Base-by-base conservation (phyloP, 92 coral and sea anemone species). In the Umimayanthus chanpuru region DNA sequence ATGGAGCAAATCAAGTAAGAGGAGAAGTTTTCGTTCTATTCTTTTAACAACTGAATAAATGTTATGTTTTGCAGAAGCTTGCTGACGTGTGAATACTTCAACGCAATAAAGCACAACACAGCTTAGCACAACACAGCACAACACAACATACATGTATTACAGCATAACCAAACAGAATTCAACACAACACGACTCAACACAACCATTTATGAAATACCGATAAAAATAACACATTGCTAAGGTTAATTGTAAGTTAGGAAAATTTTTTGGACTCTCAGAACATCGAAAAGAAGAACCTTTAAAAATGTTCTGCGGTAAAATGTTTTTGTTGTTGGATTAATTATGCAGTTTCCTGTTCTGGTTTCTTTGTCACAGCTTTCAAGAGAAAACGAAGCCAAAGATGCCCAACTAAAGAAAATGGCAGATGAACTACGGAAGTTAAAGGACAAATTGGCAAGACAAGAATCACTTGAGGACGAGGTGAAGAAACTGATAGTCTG, bases 331-430 rank as follows among this genome's bases (percentile, higher is more conserved):
- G 18, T 61, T 1, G 1, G 26, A n/a, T 61, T 12, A 73, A 9
- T 11, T 32, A 26, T 11, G 58, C n/a, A 65, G 28, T 11, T 11
- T 11, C 85, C 38, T 5, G 25, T 32, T 76, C 8, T 81, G 61
- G 14, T 30, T 39, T 39, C 79, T 38, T 15, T 38, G 86, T 77
- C 53, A 14, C 18, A 94, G 98, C 89, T 92, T 78, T 96, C 90
- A 82, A 92, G 88, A 43, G 98, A 94, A 50, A 94, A 89, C 71
- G 88, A 89, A 25, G 86, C 79, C 9, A 90, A 90, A 47, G 98
- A 94, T 10, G 93, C 73, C 32, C 82, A 83, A 16, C 58, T 93
- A 29, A 87, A 79, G 43, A 87, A 90, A 82, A 91, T 94, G 90
- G 88, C 90, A 85, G 93, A 85, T 38, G 98, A 94, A 72, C 53